These are phyloP conservation scores for Lithophane semibrunnea DNA, from an alignment of 2,888 invertebrate species.

Conservation along the genomic window DNA sequence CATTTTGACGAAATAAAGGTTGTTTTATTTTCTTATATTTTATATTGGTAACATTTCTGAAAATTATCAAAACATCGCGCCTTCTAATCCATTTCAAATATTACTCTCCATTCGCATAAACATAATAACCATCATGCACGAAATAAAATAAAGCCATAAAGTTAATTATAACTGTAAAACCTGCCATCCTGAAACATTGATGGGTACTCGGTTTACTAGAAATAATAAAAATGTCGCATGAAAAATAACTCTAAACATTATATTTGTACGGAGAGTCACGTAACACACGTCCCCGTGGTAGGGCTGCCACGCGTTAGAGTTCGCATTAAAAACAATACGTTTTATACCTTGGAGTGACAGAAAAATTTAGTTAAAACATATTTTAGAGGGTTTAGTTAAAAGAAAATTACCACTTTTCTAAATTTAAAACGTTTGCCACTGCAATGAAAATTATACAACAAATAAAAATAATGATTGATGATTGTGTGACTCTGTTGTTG, in stretches of 20 bases:
- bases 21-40: too few relatives aligned
- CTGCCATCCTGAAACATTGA: slow-evolving; percentile 43
- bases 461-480: not conserved
- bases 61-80: not conserved
- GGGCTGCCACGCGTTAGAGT: slow-evolving; percentile 21
- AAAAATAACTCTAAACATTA: slow-evolving; percentile 56
- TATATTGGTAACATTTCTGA: too few relatives aligned
- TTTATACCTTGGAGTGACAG: not conserved
- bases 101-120: not conserved
- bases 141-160: slow-evolving; percentile 52
- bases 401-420: too few relatives aligned
- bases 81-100: slow-evolving; percentile 16
- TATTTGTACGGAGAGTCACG: slow-evolving; percentile 46
- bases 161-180: slow-evolving; percentile 50
- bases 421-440: not conserved
- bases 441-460: not conserved
- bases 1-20: not conserved
- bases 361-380: too few relatives aligned
- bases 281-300: slow-evolving; percentile 33
- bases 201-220: slow-evolving; percentile 39
- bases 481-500: not conserved
- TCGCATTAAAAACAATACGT: too few relatives aligned
- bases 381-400: too few relatives aligned
- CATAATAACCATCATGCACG: slow-evolving; percentile 4
- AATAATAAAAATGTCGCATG: slow-evolving; percentile 57